Evolutionary conservation across 2,888 invertebrate genomes (phyloP).

Genomic region (Heteromyza rotundicornis): DNA sequence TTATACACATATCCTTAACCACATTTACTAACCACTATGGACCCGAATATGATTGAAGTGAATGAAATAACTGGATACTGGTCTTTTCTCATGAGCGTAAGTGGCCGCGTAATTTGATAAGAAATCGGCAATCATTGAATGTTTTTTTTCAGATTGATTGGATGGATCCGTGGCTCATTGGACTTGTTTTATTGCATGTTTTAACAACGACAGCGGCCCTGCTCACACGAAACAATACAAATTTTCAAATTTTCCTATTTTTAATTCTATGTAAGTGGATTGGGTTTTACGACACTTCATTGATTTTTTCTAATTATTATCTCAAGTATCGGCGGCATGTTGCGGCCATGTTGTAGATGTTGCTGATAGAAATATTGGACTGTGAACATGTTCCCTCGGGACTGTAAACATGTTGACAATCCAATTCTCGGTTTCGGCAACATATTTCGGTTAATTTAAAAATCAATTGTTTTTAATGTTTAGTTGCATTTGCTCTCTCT

Average conservation of each 20-base stretch:
- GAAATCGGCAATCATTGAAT: no score
- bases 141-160: slow-evolving; percentile 74
- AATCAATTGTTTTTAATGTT: slow-evolving; percentile 4
- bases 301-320: not conserved
- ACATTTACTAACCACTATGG: slow-evolving; percentile 57
- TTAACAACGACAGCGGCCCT: slow-evolving; percentile 79
- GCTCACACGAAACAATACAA: slow-evolving; percentile 83
- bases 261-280: slow-evolving; percentile 72
- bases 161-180: slow-evolving; percentile 87
- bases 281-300: not conserved
- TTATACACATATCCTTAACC: no score
- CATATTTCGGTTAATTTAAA: no score
- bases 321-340: no score
- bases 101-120: no score
- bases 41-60: slow-evolving; percentile 70
- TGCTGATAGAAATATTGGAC: no score
- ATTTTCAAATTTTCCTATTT: slow-evolving; percentile 84
- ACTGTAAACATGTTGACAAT: no score
- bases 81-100: slow-evolving; percentile 80
- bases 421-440: no score
- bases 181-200: slow-evolving; percentile 76
- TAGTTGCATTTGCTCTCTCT: slow-evolving; percentile 44
- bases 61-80: slow-evolving; percentile 78
- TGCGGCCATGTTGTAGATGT: no score
- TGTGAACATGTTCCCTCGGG: no score